phyloP scores from a whole-genome alignment of 2,797 vertebrate species.

The Anguilla marmorata region DNA sequence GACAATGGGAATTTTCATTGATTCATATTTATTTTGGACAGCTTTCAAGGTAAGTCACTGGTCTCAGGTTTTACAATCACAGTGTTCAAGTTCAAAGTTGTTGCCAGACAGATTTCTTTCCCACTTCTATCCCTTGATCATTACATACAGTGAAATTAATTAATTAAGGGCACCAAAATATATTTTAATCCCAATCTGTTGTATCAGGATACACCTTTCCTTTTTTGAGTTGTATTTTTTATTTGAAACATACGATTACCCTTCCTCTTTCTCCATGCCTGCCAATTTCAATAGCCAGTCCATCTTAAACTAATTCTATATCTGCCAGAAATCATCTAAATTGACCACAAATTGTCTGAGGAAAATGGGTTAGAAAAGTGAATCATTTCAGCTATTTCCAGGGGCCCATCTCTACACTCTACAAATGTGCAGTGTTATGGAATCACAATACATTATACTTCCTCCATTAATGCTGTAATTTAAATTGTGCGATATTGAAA shows the following conservation, averaged over 20 bases:
- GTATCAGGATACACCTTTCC: neutral
- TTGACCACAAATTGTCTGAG: conserved; percentile 25
- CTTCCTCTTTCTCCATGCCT: neutral
- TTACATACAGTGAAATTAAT: neutral
- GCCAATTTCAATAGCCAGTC: conserved; percentile 16
- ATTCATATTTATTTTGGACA: neutral
- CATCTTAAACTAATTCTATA: conserved; percentile 16
- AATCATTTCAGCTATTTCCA: conserved; percentile 16
- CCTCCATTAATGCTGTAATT: conserved; percentile 1
- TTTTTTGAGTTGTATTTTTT: neutral
- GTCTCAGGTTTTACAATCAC: neutral
- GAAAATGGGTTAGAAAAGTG: conserved; percentile 10
- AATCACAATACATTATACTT: conserved; percentile 9
- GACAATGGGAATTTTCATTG: neutral
- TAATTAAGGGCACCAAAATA: neutral
- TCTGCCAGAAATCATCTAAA: conserved; percentile 31
- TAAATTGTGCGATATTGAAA: neutral
- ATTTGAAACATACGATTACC: conserved; percentile 1
- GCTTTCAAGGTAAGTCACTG: neutral
- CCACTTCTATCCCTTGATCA: neutral
- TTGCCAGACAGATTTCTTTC: neutral
- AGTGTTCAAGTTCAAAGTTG: neutral
- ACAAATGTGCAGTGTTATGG: conserved; percentile 9
- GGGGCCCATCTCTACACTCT: conserved; percentile 15
- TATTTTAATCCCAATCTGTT: neutral